Conservation (phyloP, 2,113 vertebrate species). For the Nesogale talazaci region DNA sequence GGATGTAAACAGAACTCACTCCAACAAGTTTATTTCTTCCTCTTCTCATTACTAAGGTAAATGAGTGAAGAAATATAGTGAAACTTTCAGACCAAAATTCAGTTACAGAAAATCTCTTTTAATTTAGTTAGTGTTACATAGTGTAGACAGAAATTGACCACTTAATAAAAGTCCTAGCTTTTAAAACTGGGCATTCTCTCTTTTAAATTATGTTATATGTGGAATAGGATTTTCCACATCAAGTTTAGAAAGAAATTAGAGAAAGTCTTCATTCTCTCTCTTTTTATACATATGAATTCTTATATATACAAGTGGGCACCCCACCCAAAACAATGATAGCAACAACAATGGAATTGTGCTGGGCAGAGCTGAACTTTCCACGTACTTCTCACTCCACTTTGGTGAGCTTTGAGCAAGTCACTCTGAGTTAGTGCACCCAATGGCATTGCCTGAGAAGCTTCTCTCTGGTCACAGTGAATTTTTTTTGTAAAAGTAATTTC, state of each 20-base stretch:
- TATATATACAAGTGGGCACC: too few relatives aligned
- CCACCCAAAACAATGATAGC: too few relatives aligned
- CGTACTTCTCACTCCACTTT: too few relatives aligned
- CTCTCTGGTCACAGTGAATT: too few relatives aligned
- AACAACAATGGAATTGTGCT: too few relatives aligned
- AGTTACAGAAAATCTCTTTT: background rate
- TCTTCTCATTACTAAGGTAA: slow-evolving; percentile 17
- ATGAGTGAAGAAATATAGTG: background rate
- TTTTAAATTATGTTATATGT: background rate
- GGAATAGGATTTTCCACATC: background rate
- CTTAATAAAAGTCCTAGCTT: background rate
- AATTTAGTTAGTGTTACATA: background rate
- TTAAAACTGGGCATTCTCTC: background rate
- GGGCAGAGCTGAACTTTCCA: too few relatives aligned
- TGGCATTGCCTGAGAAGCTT: too few relatives aligned
- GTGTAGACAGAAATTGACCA: background rate
- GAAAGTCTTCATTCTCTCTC: background rate
- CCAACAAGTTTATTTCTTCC: background rate
- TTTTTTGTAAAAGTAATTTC: too few relatives aligned
- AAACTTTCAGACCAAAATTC: background rate
- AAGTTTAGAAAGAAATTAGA: background rate
- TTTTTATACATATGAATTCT: too few relatives aligned
- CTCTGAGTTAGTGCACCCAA: too few relatives aligned
- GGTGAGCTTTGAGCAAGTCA: too few relatives aligned
- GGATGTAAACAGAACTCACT: slow-evolving; percentile 14